phyloP scores from a whole-genome alignment of 2,797 vertebrate species.

The Chiloscyllium punctatum region DNA sequence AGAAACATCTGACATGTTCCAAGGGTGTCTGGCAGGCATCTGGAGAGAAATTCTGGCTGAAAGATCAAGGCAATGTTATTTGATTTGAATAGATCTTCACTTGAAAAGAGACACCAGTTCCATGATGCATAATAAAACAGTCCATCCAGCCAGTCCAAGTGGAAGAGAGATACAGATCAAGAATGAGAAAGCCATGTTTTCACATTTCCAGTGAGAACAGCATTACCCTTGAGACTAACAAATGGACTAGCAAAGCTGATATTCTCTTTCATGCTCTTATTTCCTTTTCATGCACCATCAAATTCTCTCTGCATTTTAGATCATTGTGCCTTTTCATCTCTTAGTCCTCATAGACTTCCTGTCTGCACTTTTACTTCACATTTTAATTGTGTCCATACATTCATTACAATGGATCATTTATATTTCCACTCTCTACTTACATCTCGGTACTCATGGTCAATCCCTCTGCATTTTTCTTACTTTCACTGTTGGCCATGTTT shows the following conservation, averaged over 20 bases:
- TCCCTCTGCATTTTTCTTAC: not conserved
- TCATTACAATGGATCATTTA: not conserved
- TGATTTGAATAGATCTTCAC: not conserved
- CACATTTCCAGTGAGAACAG: not conserved
- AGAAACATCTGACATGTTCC: not conserved
- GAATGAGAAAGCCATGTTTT: not conserved
- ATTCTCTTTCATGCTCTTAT: slow-evolving; percentile 9
- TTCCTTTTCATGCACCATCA: not conserved
- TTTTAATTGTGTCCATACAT: not conserved
- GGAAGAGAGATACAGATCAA: too few relatives aligned
- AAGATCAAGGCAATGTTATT: not conserved
- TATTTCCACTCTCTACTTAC: not conserved
- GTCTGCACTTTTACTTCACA: not conserved
- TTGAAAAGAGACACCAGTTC: not conserved
- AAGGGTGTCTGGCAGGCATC: not conserved
- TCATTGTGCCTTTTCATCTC: not conserved
- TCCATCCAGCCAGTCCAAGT: not conserved
- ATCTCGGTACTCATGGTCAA: not conserved
- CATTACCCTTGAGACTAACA: not conserved
- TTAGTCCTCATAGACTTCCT: not conserved
- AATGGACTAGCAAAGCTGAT: not conserved
- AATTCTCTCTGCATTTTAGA: not conserved
- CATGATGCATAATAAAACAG: not conserved
- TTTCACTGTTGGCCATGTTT: not conserved
- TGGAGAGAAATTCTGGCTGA: not conserved